These are phyloP conservation scores for Oscheius sp. DNA, from an alignment of 2,888 invertebrate genomes.

Conservation along the genomic window DNA sequence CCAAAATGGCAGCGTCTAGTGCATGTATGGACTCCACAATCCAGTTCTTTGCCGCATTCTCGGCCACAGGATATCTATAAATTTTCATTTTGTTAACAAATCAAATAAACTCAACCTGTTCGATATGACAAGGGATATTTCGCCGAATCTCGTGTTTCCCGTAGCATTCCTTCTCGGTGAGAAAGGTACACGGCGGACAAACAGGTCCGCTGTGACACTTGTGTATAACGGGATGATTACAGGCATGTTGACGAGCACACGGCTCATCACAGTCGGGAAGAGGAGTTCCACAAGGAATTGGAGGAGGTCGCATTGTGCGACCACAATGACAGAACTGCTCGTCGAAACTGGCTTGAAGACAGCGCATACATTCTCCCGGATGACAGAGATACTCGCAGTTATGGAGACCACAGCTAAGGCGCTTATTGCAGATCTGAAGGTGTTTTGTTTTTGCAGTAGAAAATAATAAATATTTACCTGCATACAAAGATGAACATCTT, in stretches of 20 bases:
- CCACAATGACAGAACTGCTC: slow-evolving; percentile 93
- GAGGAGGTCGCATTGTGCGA: slow-evolving; percentile 86
- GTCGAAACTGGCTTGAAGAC: slow-evolving; percentile 86
- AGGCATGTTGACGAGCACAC: slow-evolving; percentile 85
- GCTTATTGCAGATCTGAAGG: slow-evolving; percentile 79
- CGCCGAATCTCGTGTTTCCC: slow-evolving; percentile 83
- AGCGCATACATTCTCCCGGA: slow-evolving; percentile 85
- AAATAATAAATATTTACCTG: background rate
- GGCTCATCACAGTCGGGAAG: slow-evolving; percentile 85
- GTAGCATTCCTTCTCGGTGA: slow-evolving; percentile 87
- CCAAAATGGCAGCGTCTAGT: slow-evolving; percentile 84
- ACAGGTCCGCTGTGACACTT: slow-evolving; percentile 79
- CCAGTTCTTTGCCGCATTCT: slow-evolving; percentile 84
- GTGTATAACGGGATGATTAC: slow-evolving; percentile 57
- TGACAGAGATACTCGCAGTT: slow-evolving; percentile 90
- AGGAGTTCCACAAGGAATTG: slow-evolving; percentile 90
- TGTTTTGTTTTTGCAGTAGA: background rate
- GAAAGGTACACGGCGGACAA: slow-evolving; percentile 88
- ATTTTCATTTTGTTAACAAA: no score
- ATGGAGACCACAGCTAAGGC: slow-evolving; percentile 88
- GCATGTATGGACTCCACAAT: slow-evolving; percentile 88
- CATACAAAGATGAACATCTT: slow-evolving; percentile 86
- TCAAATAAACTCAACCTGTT: slow-evolving; percentile 12
- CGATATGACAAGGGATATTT: slow-evolving; percentile 87
- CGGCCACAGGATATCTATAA: slow-evolving; percentile 81